Conservation (phyloP, 1,140 invertebrate genomes). For the Drosophila virilis region DNA sequence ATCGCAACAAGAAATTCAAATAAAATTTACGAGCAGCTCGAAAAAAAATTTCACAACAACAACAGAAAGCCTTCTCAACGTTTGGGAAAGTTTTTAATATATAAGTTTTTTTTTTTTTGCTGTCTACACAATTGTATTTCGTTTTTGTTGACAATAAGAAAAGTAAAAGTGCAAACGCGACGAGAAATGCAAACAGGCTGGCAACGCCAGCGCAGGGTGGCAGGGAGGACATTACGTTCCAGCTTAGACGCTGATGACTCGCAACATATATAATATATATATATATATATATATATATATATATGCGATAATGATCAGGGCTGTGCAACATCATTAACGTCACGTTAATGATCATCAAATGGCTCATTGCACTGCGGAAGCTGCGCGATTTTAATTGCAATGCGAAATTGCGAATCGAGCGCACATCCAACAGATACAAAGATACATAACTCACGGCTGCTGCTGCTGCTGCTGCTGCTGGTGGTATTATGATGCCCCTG, state of each 20-base stretch:
- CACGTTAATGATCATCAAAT: conserved; percentile 24
- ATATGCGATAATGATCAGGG: conserved; percentile 19
- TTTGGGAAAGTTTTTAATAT: conserved; percentile 64
- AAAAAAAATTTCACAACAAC: conserved; percentile 39
- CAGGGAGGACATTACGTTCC: conserved; percentile 24
- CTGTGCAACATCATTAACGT: conserved; percentile 3
- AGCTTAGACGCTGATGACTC: conserved; percentile 4
- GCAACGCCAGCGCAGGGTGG: not conserved
- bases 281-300: not conserved
- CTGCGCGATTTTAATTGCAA: conserved; percentile 16
- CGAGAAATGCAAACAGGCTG: conserved; percentile 11
- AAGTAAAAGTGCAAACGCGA: conserved; percentile 63
- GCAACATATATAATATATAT: not conserved
- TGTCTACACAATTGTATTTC: conserved; percentile 43
- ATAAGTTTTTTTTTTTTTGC: conserved; percentile 12
- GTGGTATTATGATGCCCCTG: conserved; percentile 30
- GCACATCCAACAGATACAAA: conserved; percentile 38
- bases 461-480: conserved; percentile 4
- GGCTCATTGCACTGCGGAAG: conserved; percentile 60
- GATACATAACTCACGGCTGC: conserved; percentile 30
- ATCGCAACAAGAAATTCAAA: conserved; percentile 60
- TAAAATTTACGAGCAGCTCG: conserved; percentile 62
- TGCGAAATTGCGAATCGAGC: conserved; percentile 4
- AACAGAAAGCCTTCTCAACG: not conserved
- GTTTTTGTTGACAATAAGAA: conserved; percentile 71